Evolutionary conservation across 2,113 vertebrate genomes (phyloP).

Genomic region (Etheostoma cragini): DNA sequence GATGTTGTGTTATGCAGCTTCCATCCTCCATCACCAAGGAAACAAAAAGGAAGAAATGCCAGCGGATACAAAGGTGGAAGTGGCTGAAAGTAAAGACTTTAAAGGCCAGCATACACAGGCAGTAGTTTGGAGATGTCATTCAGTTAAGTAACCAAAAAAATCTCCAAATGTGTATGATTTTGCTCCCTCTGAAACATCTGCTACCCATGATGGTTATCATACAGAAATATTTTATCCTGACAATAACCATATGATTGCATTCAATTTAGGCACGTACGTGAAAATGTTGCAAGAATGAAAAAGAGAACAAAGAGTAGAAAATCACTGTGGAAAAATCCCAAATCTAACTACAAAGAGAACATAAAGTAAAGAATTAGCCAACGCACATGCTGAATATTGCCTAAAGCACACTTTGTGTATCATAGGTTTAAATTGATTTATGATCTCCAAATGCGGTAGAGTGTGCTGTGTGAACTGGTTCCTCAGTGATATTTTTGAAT

Average conservation of each 20-base stretch:
- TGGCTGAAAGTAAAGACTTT: neutral
- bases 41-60: slow-evolving; percentile 20
- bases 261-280: neutral
- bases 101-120: neutral
- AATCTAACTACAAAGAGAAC: slow-evolving; percentile 32
- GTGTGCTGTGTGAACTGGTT: slow-evolving; percentile 55
- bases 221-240: neutral
- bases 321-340: slow-evolving; percentile 36
- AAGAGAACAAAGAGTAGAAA: slow-evolving; percentile 23
- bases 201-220: neutral
- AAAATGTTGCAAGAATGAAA: neutral
- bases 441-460: slow-evolving; percentile 42
- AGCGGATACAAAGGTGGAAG: neutral
- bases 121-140: neutral
- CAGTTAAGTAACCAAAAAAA: slow-evolving; percentile 31
- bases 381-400: slow-evolving; percentile 43
- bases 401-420: slow-evolving; percentile 50
- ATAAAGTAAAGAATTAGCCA: slow-evolving; percentile 42
- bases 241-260: neutral
- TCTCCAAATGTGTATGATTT: neutral
- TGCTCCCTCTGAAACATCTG: neutral
- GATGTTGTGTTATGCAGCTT: slow-evolving; percentile 8
- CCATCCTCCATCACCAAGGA: slow-evolving; percentile 32
- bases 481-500: slow-evolving; percentile 72
- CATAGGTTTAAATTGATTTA: slow-evolving; percentile 53